Conservation (phyloP, 2,797 vertebrate genomes). For the Microhierax caerulescens region DNA sequence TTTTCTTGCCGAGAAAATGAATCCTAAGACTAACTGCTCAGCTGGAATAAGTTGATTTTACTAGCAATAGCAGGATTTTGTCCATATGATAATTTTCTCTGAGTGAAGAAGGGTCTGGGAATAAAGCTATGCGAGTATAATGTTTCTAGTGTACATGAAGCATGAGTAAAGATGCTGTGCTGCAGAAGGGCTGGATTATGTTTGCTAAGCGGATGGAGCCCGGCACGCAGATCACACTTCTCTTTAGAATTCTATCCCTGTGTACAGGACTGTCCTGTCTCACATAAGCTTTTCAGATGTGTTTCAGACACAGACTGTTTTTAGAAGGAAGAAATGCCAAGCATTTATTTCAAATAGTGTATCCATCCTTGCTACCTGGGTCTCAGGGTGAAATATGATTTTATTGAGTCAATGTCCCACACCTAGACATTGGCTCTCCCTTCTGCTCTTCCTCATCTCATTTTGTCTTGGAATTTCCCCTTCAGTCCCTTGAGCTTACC, state of each 20-base stretch:
- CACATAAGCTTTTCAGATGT: neutral
- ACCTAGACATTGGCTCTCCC: neutral
- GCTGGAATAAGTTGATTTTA: neutral
- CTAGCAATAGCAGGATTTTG: neutral
- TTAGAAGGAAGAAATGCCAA: neutral
- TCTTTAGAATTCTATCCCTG: neutral
- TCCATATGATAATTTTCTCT: neutral
- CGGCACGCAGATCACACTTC: neutral
- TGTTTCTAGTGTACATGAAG: neutral
- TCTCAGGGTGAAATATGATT: neutral
- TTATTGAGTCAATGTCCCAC: neutral
- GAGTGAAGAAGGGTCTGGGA: neutral
- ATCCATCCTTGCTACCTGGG: neutral
- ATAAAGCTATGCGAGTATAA: neutral
- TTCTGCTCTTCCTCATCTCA: neutral
- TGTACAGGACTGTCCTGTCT: neutral
- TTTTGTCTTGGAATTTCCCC: neutral
- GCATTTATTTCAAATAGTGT: neutral
- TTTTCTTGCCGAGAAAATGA: neutral
- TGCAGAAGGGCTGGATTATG: neutral
- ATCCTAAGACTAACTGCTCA: neutral
- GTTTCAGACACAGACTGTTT: neutral
- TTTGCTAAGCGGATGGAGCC: neutral
- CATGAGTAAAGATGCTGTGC: neutral
- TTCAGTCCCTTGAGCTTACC: neutral